Evolutionary conservation across 2,797 vertebrate genomes (phyloP).

Genomic region (Sebastes paucispinis): DNA sequence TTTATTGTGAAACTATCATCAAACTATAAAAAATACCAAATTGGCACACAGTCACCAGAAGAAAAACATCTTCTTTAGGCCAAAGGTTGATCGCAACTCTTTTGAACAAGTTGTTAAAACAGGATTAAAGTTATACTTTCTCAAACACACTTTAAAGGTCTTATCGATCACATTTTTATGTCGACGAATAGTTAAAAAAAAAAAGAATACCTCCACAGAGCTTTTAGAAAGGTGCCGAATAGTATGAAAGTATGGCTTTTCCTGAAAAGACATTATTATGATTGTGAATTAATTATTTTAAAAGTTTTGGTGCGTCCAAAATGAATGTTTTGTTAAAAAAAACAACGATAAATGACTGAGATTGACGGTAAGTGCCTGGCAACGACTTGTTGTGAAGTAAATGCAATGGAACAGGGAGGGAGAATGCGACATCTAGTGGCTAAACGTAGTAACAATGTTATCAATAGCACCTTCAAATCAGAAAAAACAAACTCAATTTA

Average conservation of each 20-base stretch:
- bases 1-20: slow-evolving; percentile 19
- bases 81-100: neutral
- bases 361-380: rapidly evolving
- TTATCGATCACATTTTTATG: rapidly evolving
- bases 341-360: too few species aligned
- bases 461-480: neutral
- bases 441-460: too few species aligned
- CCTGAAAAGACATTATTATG: too few species aligned
- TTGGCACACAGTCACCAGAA: neutral
- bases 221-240: rapidly evolving
- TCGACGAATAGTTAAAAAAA: too few species aligned
- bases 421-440: too few species aligned
- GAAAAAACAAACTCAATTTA: neutral
- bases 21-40: slow-evolving; percentile 11
- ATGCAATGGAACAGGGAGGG: too few species aligned
- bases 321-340: too few species aligned
- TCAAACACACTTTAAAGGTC: neutral
- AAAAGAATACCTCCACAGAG: too few species aligned
- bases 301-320: rapidly evolving
- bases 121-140: neutral
- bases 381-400: too few species aligned
- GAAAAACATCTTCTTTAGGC: neutral
- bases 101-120: neutral
- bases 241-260: too few species aligned
- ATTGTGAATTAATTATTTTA: too few species aligned